phyloP scores from a whole-genome alignment of 2,797 vertebrate genomes.

The Acanthurus tractus region DNA sequence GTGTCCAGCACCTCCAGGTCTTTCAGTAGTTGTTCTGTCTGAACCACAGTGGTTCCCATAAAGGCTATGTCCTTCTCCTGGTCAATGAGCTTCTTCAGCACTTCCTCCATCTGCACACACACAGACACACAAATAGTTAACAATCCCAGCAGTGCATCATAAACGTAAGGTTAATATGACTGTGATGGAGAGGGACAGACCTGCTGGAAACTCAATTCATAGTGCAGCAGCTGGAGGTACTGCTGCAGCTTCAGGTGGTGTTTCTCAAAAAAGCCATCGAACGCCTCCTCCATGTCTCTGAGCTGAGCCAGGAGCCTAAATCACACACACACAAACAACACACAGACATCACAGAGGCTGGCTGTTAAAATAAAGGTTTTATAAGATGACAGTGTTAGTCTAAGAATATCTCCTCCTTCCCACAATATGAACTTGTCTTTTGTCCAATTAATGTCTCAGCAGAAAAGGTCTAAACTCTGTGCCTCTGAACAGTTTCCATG shows the following conservation, averaged over 20 bases:
- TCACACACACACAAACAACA: conserved; percentile 19
- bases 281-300: conserved; percentile 95
- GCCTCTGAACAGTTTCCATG: conserved; percentile 94
- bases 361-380: neutral
- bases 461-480: neutral
- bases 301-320: conserved; percentile 93
- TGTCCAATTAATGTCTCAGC: neutral
- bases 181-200: conserved; percentile 68
- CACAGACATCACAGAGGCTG: neutral
- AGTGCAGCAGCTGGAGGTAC: conserved; percentile 93
- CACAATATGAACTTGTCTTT: neutral
- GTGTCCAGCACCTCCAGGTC: conserved; percentile 88
- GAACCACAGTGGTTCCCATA: conserved; percentile 85
- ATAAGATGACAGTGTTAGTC: neutral
- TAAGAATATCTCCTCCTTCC: neutral
- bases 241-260: conserved; percentile 97
- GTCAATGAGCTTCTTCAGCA: conserved; percentile 85
- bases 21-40: conserved; percentile 90
- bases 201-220: conserved; percentile 94
- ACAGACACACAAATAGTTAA: conserved; percentile 21
- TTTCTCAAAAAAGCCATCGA: conserved; percentile 98
- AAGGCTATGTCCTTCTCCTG: conserved; percentile 88
- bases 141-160: neutral
- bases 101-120: conserved; percentile 87
- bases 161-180: neutral